phyloP scores from a whole-genome alignment of 1,140 invertebrate genomes.

The Camponotus pennsylvanicus region DNA sequence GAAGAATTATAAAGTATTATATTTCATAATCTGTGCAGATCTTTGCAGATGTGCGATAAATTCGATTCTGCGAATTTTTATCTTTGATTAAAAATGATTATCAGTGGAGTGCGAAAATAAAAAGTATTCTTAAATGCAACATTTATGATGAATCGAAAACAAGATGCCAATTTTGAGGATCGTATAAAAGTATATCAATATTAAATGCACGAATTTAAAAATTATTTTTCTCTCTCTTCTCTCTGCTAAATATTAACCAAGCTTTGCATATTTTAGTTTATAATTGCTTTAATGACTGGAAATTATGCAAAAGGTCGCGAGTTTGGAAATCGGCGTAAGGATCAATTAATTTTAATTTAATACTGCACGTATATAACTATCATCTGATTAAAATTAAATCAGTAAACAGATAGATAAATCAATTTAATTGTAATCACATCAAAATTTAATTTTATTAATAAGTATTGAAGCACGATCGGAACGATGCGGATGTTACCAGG shows the following conservation, averaged over 20 bases:
- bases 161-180: not conserved
- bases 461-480: not conserved
- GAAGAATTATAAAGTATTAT: not conserved
- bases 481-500: not conserved
- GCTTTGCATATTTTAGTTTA: constrained; percentile 41
- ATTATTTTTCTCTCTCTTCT: not conserved
- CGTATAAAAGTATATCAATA: constrained; percentile 56
- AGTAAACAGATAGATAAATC: not conserved
- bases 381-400: not conserved
- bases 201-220: not conserved
- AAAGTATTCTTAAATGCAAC: not conserved
- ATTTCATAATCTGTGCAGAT: not conserved
- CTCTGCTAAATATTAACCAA: not conserved
- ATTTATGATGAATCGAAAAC: constrained; percentile 14
- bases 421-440: not conserved
- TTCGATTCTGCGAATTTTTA: not conserved
- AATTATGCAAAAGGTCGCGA: constrained; percentile 23
- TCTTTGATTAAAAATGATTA: constrained; percentile 26
- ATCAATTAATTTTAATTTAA: not conserved
- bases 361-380: not conserved
- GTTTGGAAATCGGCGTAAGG: constrained; percentile 25
- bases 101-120: constrained; percentile 16
- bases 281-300: constrained; percentile 64
- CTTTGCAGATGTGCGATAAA: not conserved
- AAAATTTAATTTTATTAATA: constrained; percentile 13